A percentile compares a stretch with the other conserved stretches of the same genome.
These are phyloP conservation scores for Dicroscelio sp. DNA, from an alignment of 2,888 invertebrate species.

Conservation along the genomic window DNA sequence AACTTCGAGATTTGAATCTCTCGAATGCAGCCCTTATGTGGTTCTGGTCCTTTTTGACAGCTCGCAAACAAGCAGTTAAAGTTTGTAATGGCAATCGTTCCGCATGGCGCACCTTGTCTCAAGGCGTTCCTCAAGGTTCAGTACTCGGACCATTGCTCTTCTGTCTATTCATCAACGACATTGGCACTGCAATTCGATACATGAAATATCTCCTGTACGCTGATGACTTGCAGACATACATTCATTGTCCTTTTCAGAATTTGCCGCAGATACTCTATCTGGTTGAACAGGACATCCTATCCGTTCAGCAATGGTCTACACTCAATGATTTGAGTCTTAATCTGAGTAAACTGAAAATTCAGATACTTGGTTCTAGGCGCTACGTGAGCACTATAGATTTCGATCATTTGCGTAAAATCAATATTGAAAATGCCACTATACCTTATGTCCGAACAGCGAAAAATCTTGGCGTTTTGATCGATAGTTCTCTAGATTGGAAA, in stretches of 20 bases:
- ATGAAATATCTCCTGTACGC: background rate
- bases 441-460: background rate
- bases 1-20: background rate
- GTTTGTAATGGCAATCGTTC: background rate
- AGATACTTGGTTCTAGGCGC: background rate
- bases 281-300: background rate
- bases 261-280: background rate
- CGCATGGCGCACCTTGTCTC: background rate
- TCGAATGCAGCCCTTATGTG: background rate
- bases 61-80: background rate
- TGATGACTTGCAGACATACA: constrained; percentile 3
- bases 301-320: background rate
- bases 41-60: background rate
- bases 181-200: background rate
- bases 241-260: background rate
- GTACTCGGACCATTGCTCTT: background rate
- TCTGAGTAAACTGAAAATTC: background rate
- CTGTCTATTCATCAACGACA: background rate
- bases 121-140: constrained; percentile 12
- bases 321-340: background rate
- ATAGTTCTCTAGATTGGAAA: background rate
- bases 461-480: background rate
- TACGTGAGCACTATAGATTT: background rate
- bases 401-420: background rate
- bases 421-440: background rate